Evolutionary conservation across 2,113 vertebrate genomes (phyloP), one percentile per base, ranked within the genome.

Genomic region (Hiodon tergisus): DNA sequence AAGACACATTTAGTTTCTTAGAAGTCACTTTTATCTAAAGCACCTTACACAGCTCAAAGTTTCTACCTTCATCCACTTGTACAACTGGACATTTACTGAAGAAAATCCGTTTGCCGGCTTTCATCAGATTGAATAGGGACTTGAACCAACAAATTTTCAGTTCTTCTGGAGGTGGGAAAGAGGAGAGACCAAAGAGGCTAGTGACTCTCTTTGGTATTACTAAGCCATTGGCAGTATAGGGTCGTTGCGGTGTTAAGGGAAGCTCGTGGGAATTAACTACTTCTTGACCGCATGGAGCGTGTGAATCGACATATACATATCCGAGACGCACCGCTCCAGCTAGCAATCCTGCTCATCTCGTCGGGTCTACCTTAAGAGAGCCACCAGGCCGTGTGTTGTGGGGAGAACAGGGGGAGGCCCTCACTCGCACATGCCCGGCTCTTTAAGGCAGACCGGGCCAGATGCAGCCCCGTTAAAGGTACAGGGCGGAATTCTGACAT

Each of bases 391-490:
- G 88, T 82, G 83, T 86, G 88, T 87, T 89, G 89, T 88, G 87
- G 85, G 57, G 86, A 76, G 79, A 84, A 76, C 80, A 85, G 84
- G 89, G 84, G 91, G 89, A 89, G 88, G 91, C 88, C 83, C 89
- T 89, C 86, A 83, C 79, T 73, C 6, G 81, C 89, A 89, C 89
- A 92, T 86, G 89, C 89, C 80, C 87, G 85, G 87, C 88, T 85
- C 89, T 91, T 92, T 91, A 92, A 91, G 90, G 89, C 88, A 86
- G 91, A 91, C 91, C 88, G 91, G 84, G 79, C 78, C 84, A 85
- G 87, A 90, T 90, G 82, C 67, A 81, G 79, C 74, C 69, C 67
- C 73, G 79, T 85, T 91, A 92, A 92, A 91, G 90, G 90, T 47
- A 85, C 86, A 90, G 75, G 65, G 86, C 78, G 81, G 81, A 74